A percentile compares a stretch with the other conserved stretches of the same genome.
phyloP scores from a whole-genome alignment of 2,888 invertebrate genomes.

The Torymus tubicola region DNA sequence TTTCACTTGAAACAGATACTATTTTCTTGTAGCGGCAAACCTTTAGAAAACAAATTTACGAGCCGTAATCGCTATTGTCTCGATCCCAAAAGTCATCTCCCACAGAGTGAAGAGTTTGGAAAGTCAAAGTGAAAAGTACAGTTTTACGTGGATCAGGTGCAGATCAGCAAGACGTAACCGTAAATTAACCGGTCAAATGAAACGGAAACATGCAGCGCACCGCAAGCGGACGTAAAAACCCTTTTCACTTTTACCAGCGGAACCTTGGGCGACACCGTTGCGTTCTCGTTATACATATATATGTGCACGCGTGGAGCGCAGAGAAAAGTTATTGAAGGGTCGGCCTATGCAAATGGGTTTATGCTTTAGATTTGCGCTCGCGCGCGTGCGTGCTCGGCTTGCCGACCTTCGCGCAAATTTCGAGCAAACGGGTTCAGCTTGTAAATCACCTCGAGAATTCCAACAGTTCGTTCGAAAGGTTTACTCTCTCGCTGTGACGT shows the following conservation, averaged over 20 bases:
- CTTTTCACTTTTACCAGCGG: constrained; percentile 41
- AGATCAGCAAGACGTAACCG: constrained; percentile 11
- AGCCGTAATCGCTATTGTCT: constrained; percentile 27
- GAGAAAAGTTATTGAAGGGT: constrained; percentile 62
- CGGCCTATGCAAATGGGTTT: constrained; percentile 62
- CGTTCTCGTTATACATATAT: too few species aligned
- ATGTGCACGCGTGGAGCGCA: background rate
- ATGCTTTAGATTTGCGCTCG: constrained; percentile 54
- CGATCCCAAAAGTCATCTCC: background rate
- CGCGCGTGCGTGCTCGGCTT: constrained; percentile 31
- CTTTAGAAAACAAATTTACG: constrained; percentile 25
- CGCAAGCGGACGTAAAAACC: constrained; percentile 11
- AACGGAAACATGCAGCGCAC: background rate
- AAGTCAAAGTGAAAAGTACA: constrained; percentile 13
- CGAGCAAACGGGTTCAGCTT: constrained; percentile 69
- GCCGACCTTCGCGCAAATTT: constrained; percentile 68
- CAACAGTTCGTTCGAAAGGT: constrained; percentile 31
- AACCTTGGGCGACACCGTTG: constrained; percentile 59
- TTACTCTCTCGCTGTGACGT: constrained; percentile 40
- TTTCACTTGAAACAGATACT: constrained; percentile 14
- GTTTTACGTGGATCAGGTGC: constrained; percentile 26
- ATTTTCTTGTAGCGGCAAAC: too few species aligned
- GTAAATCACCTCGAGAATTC: constrained; percentile 67
- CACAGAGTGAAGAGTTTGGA: background rate
- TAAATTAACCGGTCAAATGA: constrained; percentile 44